Evolutionary conservation across 2,113 vertebrate species (phyloP), one percentile per base, ranked within the genome.

Genomic region (Calypte anna): DNA sequence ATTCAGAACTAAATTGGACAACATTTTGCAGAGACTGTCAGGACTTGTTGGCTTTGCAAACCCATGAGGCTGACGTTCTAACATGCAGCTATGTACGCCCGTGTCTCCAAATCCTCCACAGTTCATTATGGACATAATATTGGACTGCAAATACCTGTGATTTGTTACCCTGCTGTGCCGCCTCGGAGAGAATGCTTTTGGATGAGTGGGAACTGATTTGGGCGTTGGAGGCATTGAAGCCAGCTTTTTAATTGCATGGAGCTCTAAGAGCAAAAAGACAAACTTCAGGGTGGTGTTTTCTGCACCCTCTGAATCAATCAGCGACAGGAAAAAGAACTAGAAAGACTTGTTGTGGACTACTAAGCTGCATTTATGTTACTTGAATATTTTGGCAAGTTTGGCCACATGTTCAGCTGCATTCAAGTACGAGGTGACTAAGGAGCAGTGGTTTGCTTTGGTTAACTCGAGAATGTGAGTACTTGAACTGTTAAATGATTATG

Each of bases 41-140:
- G 88, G 91, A 96, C 95, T 96, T 96, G 95, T 90, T 96, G 93
- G 31, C 40, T 97, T 76, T 83, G 57, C 75, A 96, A 86, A 96
- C 88, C 86, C 80, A 89, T 58, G 63, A 91, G 91, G 88, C 86
- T 28, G 6, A 33, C 1, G 72, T 93, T 95, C 87, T 84, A 84
- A 94, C 85, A 62, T 7, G 82, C 76, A 79, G 90, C 80, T 86
- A 16, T 31, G n/a, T 58, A 57, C 13, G 21, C 83, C 68, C 5
- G 18, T 75, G 87, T 83, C 80, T 97, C 63, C 84, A 94, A 91
- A 94, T 74, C 59, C 67, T 81, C 79, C 85, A 80, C 36, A n/a
- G 94, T 33, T 97, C 76, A 12, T 84, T 91, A 93, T 28, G 93
- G 91, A 86, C 78, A 91, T 90, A 95, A 78, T 68, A n/a, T 27